phyloP scores from a whole-genome alignment of 2,888 invertebrate genomes.

The Drosophila cracens region DNA sequence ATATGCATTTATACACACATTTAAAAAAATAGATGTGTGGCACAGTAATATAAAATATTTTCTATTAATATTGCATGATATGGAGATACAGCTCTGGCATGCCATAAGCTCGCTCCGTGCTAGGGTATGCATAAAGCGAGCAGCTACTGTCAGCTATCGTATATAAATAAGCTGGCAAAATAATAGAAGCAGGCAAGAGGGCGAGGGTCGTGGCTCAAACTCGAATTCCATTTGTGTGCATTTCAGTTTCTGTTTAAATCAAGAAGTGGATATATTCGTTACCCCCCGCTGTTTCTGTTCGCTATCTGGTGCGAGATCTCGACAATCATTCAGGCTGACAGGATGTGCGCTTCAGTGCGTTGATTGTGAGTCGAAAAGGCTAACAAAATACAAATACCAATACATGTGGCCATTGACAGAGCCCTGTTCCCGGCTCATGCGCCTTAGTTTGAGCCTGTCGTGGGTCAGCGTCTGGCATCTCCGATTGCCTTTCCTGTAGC shows the following conservation, averaged over 20 bases:
- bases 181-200: constrained; percentile 58
- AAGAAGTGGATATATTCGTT: constrained; percentile 45
- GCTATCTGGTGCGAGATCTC: constrained; percentile 41
- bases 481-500: constrained; percentile 55
- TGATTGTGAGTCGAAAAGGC: constrained; percentile 71
- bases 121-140: constrained; percentile 32
- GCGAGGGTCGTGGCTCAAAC: constrained; percentile 48
- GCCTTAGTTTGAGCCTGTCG: constrained; percentile 19
- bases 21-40: neutral
- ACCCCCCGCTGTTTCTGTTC: constrained; percentile 2
- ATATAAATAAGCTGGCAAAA: constrained; percentile 61
- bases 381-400: constrained; percentile 63
- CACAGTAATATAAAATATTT: neutral
- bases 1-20: neutral
- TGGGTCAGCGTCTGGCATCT: constrained; percentile 51
- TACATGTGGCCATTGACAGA: constrained; percentile 24
- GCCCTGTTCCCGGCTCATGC: neutral
- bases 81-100: neutral
- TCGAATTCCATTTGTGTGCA: constrained; percentile 81
- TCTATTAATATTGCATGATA: neutral
- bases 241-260: constrained; percentile 80
- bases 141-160: constrained; percentile 19
- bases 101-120: neutral
- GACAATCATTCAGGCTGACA: constrained; percentile 80
- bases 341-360: constrained; percentile 80